Evolutionary conservation across 2,888 invertebrate genomes (phyloP).

Genomic region (Dascillus cervinus): DNA sequence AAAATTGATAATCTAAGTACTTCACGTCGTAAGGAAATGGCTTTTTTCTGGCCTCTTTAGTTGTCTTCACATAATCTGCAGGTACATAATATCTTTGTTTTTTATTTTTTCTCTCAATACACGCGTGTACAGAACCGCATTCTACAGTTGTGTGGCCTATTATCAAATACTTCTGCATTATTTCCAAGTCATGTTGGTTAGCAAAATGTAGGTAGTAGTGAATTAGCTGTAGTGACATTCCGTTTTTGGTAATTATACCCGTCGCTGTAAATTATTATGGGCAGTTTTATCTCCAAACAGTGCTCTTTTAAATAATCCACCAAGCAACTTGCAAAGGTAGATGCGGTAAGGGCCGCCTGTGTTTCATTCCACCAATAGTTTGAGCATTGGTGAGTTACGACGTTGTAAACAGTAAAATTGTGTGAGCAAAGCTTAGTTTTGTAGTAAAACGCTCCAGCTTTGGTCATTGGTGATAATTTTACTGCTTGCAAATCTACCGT

Average conservation of each 20-base stretch:
- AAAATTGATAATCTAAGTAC: background rate
- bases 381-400: constrained; percentile 13
- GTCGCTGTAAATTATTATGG: constrained; percentile 24
- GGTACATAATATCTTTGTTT: background rate
- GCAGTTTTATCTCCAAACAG: constrained; percentile 11
- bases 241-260: constrained; percentile 26
- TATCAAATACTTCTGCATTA: constrained; percentile 4
- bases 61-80: background rate
- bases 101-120: constrained; percentile 25
- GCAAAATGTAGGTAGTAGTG: too few relatives aligned
- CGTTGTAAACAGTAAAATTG: constrained; percentile 22
- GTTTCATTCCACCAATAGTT: constrained; percentile 17
- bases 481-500: constrained; percentile 22
- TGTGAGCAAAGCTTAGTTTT: constrained; percentile 24
- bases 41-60: constrained; percentile 5
- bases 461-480: constrained; percentile 13
- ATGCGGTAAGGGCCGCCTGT: constrained; percentile 6
- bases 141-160: constrained; percentile 35
- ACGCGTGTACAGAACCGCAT: constrained; percentile 29
- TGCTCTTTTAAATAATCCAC: constrained; percentile 9
- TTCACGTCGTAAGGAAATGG: constrained; percentile 13
- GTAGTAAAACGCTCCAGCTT: constrained; percentile 16
- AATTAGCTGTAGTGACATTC: background rate
- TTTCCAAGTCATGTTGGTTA: background rate
- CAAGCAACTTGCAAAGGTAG: constrained; percentile 13